Percentiles rank a stretch among this genome's conserved stretches.
These are phyloP conservation scores for Drosophila ogumai DNA, from an alignment of 1,140 invertebrate genomes.

Conservation along the genomic window DNA sequence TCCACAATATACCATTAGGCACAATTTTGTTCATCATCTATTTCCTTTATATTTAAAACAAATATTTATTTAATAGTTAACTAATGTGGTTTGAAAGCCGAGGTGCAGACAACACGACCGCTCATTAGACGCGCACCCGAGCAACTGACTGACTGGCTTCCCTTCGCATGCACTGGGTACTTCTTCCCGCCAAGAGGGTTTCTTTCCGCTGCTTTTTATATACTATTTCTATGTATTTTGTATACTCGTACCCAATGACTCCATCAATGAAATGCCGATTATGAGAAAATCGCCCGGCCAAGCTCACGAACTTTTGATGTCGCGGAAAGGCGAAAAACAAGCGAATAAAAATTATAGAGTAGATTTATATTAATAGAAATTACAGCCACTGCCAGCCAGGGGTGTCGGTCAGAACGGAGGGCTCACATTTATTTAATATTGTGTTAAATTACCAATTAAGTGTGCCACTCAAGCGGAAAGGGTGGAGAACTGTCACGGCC, in stretches of 20 bases:
- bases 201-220: conserved; percentile 18
- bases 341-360: conserved; percentile 24
- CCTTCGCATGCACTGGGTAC: conserved; percentile 41
- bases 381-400: conserved; percentile 37
- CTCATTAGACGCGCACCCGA: conserved; percentile 51
- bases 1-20: background rate
- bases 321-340: conserved; percentile 44
- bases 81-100: background rate
- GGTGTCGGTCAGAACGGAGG: conserved; percentile 10
- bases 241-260: conserved; percentile 14
- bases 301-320: conserved; percentile 77
- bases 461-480: conserved; percentile 64
- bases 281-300: conserved; percentile 56
- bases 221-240: background rate
- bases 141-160: conserved; percentile 58
- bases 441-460: conserved; percentile 82
- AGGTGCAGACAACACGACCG: conserved; percentile 45
- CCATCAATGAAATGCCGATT: conserved; percentile 75
- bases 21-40: background rate
- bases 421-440: conserved; percentile 75
- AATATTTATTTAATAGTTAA: background rate
- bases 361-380: conserved; percentile 71
- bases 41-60: background rate
- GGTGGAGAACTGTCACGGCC: conserved; percentile 43
- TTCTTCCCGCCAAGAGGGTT: conserved; percentile 31